phyloP scores from a whole-genome alignment of 2,797 vertebrate species.

The Staurois parvus region DNA sequence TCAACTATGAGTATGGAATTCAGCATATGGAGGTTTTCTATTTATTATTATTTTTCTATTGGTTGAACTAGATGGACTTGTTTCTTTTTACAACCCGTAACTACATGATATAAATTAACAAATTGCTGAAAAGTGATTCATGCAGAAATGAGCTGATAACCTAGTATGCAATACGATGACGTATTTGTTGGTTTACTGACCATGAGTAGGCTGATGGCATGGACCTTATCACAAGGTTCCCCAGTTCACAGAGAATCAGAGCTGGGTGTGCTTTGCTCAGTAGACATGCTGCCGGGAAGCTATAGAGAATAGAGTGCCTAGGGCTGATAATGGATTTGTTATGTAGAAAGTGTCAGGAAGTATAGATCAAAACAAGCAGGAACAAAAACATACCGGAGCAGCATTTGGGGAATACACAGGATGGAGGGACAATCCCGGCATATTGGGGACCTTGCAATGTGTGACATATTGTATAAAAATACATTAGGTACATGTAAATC shows the following conservation, averaged over 20 bases:
- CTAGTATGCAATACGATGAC: background rate
- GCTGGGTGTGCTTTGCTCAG: background rate
- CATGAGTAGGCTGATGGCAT: slow-evolving; percentile 23
- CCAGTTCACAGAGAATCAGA: background rate
- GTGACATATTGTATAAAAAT: background rate
- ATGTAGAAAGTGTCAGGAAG: slow-evolving; percentile 26
- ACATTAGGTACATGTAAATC: background rate
- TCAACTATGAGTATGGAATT: too few species aligned
- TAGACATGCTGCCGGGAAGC: background rate
- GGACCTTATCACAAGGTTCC: slow-evolving; percentile 21
- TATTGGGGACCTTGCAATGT: background rate
- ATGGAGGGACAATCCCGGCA: background rate
- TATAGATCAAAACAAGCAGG: slow-evolving; percentile 16
- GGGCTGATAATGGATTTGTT: background rate
- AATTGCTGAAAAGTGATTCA: too few species aligned
- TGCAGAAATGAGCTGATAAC: background rate
- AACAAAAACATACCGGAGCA: slow-evolving; percentile 14
- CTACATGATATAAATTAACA: too few species aligned
- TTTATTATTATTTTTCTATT: too few species aligned
- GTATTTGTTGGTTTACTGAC: slow-evolving; percentile 19
- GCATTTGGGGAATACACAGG: slow-evolving; percentile 43
- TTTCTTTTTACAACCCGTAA: too few species aligned
- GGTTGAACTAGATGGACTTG: too few species aligned
- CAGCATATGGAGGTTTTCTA: too few species aligned
- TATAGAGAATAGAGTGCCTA: background rate